phyloP scores from a whole-genome alignment of 2,113 vertebrate species.

The Thamnophis sirtalis region DNA sequence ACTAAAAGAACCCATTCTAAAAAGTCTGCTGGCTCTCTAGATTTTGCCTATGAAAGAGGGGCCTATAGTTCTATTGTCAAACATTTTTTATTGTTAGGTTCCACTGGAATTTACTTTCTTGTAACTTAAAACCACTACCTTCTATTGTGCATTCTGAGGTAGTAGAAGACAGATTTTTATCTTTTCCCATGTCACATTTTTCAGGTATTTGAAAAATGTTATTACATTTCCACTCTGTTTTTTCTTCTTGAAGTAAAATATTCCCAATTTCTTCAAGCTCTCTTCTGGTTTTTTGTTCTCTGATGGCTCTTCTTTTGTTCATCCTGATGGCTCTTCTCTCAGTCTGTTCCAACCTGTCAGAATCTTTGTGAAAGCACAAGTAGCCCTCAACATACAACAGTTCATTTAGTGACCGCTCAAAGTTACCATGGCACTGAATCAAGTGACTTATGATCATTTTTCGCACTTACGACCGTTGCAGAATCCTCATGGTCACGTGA shows the following conservation, averaged over 20 bases:
- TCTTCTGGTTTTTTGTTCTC: background rate
- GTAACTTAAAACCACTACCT: background rate
- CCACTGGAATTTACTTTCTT: background rate
- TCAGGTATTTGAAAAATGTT: background rate
- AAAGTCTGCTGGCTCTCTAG: background rate
- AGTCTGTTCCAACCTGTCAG: background rate
- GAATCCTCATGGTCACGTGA: too few species aligned
- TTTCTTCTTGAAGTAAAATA: background rate
- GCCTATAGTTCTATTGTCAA: background rate
- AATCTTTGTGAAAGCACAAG: background rate
- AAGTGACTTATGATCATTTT: too few species aligned
- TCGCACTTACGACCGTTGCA: too few species aligned
- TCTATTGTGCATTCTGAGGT: background rate
- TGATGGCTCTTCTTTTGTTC: background rate
- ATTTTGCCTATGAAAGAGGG: background rate
- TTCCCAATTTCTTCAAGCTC: background rate
- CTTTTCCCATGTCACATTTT: background rate
- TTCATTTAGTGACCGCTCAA: too few species aligned
- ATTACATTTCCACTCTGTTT: background rate
- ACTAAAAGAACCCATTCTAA: background rate
- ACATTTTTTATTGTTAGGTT: background rate
- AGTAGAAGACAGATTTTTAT: background rate
- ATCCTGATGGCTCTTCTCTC: background rate
- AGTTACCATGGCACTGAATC: too few species aligned
- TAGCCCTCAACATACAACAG: too few species aligned